These are phyloP conservation scores for Xiphophorus birchmanni DNA, from an alignment of 2,797 vertebrate species.

Conservation along the genomic window DNA sequence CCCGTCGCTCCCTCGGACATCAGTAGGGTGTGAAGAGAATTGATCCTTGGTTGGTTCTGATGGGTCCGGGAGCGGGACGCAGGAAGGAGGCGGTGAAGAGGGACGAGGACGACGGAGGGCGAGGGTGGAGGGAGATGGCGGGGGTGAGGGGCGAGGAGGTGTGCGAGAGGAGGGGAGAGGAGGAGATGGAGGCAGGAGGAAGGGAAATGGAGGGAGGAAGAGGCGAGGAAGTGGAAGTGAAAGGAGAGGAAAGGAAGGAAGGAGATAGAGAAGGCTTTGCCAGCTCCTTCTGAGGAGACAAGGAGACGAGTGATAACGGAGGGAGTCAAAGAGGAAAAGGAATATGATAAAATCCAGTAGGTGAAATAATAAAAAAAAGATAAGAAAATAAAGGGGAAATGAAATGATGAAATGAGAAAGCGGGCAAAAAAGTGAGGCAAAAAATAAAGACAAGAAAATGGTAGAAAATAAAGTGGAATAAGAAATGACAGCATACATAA, in stretches of 20 bases:
- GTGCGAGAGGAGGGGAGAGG: slow-evolving; percentile 84
- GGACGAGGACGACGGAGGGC: slow-evolving; percentile 80
- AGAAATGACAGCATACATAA: background rate
- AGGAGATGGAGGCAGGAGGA: slow-evolving; percentile 84
- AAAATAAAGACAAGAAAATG: background rate
- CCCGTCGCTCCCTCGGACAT: slow-evolving; percentile 24
- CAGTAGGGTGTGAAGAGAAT: slow-evolving; percentile 93
- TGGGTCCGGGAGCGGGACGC: slow-evolving; percentile 89
- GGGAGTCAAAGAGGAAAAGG: background rate
- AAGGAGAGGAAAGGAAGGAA: slow-evolving; percentile 87
- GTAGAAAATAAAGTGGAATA: background rate
- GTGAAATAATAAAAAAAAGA: background rate
- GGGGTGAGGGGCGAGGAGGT: slow-evolving; percentile 85
- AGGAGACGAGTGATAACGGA: background rate
- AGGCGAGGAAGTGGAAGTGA: slow-evolving; percentile 51
- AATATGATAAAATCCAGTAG: background rate
- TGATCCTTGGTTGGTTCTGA: slow-evolving; percentile 87
- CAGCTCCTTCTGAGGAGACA: slow-evolving; percentile 54
- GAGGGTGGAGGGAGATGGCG: slow-evolving; percentile 82
- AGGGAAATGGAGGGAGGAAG: slow-evolving; percentile 79
- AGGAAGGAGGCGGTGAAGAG: slow-evolving; percentile 91
- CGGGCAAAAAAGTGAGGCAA: background rate
- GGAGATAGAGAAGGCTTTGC: slow-evolving; percentile 88
- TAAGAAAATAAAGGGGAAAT: background rate
- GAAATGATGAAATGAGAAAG: background rate